phyloP scores from a whole-genome alignment of 2,888 invertebrate species.

The Spodoptera littoralis region DNA sequence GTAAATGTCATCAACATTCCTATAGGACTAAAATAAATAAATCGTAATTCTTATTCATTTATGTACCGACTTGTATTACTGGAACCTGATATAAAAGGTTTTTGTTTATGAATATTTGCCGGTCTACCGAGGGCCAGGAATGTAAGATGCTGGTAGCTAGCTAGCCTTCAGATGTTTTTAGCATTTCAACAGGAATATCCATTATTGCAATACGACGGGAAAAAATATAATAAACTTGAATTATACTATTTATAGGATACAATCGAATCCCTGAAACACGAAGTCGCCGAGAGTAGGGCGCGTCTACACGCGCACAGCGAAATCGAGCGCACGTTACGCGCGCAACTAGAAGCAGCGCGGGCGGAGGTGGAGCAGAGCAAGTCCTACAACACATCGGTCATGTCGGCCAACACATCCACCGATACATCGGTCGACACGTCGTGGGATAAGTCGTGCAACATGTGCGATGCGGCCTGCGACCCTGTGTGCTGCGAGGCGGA shows the following conservation, averaged over 20 bases:
- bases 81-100: slow-evolving; percentile 17
- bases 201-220: too few species aligned
- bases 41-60: slow-evolving; percentile 36
- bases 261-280: slow-evolving; percentile 83
- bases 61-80: slow-evolving; percentile 28
- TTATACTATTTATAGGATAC: slow-evolving; percentile 73
- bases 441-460: slow-evolving; percentile 70
- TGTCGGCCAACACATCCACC: slow-evolving; percentile 50
- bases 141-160: not conserved
- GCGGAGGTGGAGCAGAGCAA: slow-evolving; percentile 69
- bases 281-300: slow-evolving; percentile 83
- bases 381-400: slow-evolving; percentile 48
- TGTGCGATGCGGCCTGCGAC: slow-evolving; percentile 83
- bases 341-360: slow-evolving; percentile 83
- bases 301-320: slow-evolving; percentile 84
- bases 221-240: not conserved
- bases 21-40: slow-evolving; percentile 29
- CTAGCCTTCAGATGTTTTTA: slow-evolving; percentile 6
- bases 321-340: slow-evolving; percentile 83
- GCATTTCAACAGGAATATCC: not conserved
- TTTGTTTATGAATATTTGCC: slow-evolving; percentile 29
- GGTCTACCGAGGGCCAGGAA: slow-evolving; percentile 17
- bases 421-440: slow-evolving; percentile 57
- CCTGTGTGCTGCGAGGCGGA: slow-evolving; percentile 79
- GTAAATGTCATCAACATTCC: slow-evolving; percentile 60